Conservation (phyloP, 1,140 invertebrate genomes). For the Euglossa dilemma region DNA sequence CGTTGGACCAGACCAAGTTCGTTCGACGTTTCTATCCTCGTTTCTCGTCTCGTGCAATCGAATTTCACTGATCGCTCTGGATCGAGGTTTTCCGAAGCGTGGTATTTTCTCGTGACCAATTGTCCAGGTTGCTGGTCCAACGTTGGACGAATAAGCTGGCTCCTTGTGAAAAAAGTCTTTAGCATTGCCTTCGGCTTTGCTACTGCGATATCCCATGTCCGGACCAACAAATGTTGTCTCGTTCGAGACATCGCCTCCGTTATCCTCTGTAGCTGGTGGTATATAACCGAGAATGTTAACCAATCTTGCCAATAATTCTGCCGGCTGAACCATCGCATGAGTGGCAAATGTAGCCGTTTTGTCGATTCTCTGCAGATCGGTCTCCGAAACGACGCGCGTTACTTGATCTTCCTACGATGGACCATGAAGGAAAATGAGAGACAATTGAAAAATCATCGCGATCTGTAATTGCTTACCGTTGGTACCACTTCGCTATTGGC, state of each 20-base stretch:
- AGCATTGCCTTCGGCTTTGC: slow-evolving; percentile 85
- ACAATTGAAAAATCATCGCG: no score
- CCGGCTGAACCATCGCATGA: slow-evolving; percentile 86
- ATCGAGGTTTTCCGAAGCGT: slow-evolving; percentile 79
- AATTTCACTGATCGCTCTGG: slow-evolving; percentile 82
- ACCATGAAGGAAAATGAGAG: no score
- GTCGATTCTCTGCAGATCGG: slow-evolving; percentile 89
- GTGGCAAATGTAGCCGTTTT: slow-evolving; percentile 88
- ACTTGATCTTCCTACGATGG: slow-evolving; percentile 81
- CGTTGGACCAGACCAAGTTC: slow-evolving; percentile 87
- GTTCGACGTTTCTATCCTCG: slow-evolving; percentile 82
- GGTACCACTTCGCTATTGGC: slow-evolving; percentile 81
- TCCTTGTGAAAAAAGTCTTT: slow-evolving; percentile 87
- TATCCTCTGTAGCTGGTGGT: slow-evolving; percentile 79
- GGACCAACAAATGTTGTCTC: slow-evolving; percentile 22
- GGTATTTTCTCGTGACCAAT: slow-evolving; percentile 82
- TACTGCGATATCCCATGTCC: slow-evolving; percentile 26
- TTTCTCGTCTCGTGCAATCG: slow-evolving; percentile 79
- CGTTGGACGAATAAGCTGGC: slow-evolving; percentile 65
- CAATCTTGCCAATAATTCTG: slow-evolving; percentile 88
- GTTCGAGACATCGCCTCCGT: slow-evolving; percentile 55
- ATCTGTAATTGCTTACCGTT: slow-evolving; percentile 72
- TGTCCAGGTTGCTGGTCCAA: slow-evolving; percentile 72
- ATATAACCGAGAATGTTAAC: slow-evolving; percentile 89
- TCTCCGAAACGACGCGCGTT: slow-evolving; percentile 88